Evolutionary conservation across 2,888 invertebrate species (phyloP), one percentile per base, ranked within the genome.

Genomic region (Pandemis heparana): DNA sequence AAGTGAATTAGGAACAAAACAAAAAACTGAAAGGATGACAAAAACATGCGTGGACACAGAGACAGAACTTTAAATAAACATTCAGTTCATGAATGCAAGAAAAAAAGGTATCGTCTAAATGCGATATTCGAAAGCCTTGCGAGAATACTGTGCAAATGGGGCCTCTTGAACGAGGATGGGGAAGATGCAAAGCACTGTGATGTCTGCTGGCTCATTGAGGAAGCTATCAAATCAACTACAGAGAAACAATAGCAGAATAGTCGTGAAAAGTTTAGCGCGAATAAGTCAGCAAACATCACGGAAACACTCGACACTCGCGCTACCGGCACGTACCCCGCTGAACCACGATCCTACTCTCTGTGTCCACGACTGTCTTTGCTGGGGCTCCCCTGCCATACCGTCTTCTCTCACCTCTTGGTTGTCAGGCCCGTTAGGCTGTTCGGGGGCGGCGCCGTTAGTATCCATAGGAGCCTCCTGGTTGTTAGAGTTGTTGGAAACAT

Each of bases 341-440:
- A 96, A 95, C 96, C 96, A 96, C 94, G 95, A 95, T 92, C 95
- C 96, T 95, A 96, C 95, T 95, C 95, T 95, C 95, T 96, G 96
- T 95, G 95, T 95, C 96, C 96, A 95, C 96, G 96, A 94, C 89
- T 95, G 95, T 95, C 89, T 90, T 88, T 92, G 89, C 86, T 91
- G 88, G 83, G 89, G 89, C 87, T 91, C 92, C 80, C 87, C 91
- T 80, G 87, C 88, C 87, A 86, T 87, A 84, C 88, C 89, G 80
- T 89, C 94, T 85, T 91, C 91, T 84, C 93, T 93, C 94, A 93
- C 94, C 94, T 93, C 94, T 92, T 90, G 92, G 89, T 86, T 89
- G 6, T 92, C 92, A 68, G 91, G 88, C 78, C 92, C 93, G 77
- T 92, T 92, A 80, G 87, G 89, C 78, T 86, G 89, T 62, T 92